A percentile compares a stretch with the other conserved stretches of the same genome.
Conservation (phyloP, 2,797 vertebrate species). For the Sciurus vulgaris region DNA sequence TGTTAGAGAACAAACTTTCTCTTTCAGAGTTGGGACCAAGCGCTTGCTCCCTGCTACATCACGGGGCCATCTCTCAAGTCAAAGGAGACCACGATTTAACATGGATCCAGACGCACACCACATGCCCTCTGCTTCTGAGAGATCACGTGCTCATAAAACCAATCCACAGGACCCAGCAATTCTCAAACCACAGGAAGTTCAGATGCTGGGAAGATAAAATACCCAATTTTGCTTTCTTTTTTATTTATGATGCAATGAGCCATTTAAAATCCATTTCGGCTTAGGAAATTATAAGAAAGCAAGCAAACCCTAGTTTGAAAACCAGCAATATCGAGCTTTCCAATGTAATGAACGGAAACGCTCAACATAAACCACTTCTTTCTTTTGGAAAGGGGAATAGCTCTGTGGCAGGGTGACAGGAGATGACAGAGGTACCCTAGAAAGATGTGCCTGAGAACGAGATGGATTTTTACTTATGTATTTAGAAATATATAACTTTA, state of each 20-base stretch:
- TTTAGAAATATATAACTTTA: slow-evolving; percentile 83
- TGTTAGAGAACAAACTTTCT: slow-evolving; percentile 52
- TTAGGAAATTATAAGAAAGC: slow-evolving; percentile 18
- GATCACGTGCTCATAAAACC: background rate
- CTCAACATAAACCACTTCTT: background rate
- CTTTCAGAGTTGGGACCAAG: slow-evolving; percentile 8
- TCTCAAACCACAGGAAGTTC: background rate
- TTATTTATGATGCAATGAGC: slow-evolving; percentile 67
- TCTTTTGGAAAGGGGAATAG: background rate
- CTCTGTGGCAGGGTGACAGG: background rate
- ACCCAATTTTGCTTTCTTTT: slow-evolving; percentile 4
- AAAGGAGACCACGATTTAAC: background rate
- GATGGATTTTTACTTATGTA: slow-evolving; percentile 69
- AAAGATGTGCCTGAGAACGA: background rate
- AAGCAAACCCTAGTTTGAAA: background rate
- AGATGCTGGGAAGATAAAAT: background rate
- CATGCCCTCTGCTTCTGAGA: background rate
- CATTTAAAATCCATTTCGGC: slow-evolving; percentile 58
- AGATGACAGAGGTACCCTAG: slow-evolving; percentile 52
- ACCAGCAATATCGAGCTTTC: background rate
- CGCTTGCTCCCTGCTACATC: background rate
- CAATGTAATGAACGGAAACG: slow-evolving; percentile 40
- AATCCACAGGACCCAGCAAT: background rate
- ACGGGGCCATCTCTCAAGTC: background rate
- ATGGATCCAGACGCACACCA: background rate